Evolutionary conservation across 2,797 vertebrate species (phyloP).

Genomic region (Chromobotia macracanthus): DNA sequence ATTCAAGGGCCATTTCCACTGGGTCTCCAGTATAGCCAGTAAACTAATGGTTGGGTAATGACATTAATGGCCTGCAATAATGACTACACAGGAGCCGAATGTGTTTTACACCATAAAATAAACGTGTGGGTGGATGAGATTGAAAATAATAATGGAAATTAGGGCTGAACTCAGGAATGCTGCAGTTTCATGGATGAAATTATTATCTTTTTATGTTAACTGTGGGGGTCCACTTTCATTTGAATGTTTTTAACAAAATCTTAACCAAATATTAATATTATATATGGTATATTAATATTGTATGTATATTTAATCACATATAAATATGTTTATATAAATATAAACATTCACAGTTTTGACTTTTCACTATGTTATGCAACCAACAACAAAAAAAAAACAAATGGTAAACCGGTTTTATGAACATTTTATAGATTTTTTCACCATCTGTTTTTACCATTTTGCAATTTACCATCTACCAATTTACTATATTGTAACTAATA

Average conservation of each 20-base stretch:
- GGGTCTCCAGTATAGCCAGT: background rate
- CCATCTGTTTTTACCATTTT: no score
- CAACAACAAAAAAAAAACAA: no score
- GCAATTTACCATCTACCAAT: no score
- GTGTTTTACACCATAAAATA: constrained; percentile 9
- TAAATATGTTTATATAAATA: no score
- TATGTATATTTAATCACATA: no score
- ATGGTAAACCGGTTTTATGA: no score
- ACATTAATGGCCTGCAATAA: constrained; percentile 11
- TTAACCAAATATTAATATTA: background rate
- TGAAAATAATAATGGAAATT: constrained; percentile 13
- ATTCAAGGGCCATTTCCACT: background rate
- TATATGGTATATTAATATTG: no score
- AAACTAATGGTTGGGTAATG: background rate
- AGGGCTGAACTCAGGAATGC: background rate
- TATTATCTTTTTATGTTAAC: background rate
- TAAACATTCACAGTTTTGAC: no score
- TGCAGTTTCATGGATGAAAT: background rate
- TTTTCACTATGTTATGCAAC: no score
- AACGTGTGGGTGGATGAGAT: constrained; percentile 16
- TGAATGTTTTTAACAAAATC: background rate
- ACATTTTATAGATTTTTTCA: no score
- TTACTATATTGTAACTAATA: no score
- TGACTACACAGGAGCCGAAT: constrained; percentile 7
- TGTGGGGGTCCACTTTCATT: background rate